Percentiles rank a stretch among this genome's conserved stretches.
Evolutionary conservation across 2,113 vertebrate genomes (phyloP).

Genomic region (Notiomystis cincta): DNA sequence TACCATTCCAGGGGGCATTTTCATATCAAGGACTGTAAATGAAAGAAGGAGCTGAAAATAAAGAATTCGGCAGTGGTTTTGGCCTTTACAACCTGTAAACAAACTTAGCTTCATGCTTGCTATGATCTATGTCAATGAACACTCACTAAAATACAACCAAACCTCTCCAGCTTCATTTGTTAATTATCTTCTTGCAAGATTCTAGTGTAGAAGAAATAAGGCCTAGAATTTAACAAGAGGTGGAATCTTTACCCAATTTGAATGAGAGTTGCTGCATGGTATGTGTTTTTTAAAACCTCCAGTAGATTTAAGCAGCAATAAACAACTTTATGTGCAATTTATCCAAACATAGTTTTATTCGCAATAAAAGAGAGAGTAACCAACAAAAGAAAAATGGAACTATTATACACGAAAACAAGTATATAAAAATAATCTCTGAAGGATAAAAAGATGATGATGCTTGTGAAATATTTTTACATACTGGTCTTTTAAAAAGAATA

Average conservation of each 20-base stretch:
- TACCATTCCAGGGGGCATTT: not conserved
- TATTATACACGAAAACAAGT: not conserved
- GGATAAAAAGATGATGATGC: not conserved
- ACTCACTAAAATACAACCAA: not conserved
- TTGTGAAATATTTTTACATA: conserved; percentile 40
- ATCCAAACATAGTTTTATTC: conserved; percentile 63
- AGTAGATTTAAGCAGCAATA: conserved; percentile 64
- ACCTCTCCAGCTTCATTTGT: not conserved
- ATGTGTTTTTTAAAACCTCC: not conserved
- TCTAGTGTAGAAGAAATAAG: not conserved
- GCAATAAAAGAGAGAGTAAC: conserved; percentile 51
- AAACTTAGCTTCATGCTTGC: not conserved
- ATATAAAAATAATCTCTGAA: conserved; percentile 31
- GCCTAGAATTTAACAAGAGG: not conserved
- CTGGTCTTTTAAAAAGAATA: conserved; percentile 35
- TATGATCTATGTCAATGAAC: not conserved
- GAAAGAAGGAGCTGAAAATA: not conserved
- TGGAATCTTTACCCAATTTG: not conserved
- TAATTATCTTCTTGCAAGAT: not conserved
- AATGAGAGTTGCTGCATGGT: not conserved
- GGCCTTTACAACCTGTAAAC: not conserved
- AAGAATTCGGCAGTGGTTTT: not conserved
- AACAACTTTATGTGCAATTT: conserved; percentile 68
- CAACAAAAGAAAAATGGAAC: conserved; percentile 2
- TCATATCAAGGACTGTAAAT: not conserved